These are phyloP conservation scores for Resseliella maxima DNA, from an alignment of 2,888 invertebrate species.

Conservation along the genomic window DNA sequence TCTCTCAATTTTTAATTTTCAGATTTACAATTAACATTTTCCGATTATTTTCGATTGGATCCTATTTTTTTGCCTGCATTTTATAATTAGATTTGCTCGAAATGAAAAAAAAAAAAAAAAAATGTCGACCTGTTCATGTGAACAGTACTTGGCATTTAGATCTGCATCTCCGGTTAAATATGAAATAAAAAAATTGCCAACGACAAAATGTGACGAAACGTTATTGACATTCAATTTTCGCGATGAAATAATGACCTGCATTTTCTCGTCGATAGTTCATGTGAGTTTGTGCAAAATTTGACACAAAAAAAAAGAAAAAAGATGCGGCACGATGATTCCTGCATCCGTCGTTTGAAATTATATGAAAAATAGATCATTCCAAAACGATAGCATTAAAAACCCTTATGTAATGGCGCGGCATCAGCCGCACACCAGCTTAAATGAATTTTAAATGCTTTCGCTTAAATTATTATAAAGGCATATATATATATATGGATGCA, in stretches of 20 bases:
- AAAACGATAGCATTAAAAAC: background rate
- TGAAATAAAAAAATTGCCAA: background rate
- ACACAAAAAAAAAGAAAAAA: background rate
- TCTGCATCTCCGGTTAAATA: background rate
- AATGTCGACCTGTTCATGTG: too few species aligned
- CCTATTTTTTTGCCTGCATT: too few species aligned
- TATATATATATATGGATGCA: too few species aligned
- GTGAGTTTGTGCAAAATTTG: too few species aligned
- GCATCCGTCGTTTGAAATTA: background rate
- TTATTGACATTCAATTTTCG: background rate
- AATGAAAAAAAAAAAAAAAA: too few species aligned
- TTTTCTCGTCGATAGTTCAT: background rate
- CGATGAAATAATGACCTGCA: background rate
- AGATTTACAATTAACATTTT: too few species aligned
- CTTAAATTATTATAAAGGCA: background rate
- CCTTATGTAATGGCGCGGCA: background rate
- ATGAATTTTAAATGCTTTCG: slow-evolving; percentile 14
- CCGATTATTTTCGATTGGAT: too few species aligned
- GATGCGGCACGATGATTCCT: background rate
- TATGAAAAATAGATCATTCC: slow-evolving; percentile 14
- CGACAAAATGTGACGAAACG: background rate
- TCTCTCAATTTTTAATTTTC: too few species aligned
- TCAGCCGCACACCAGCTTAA: background rate
- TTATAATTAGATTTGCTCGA: too few species aligned
- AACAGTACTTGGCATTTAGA: too few species aligned